Conservation (phyloP, 37 sponge, comb jelly and placozoan genomes). For the Chondrilla cf. caribensis region DNA sequence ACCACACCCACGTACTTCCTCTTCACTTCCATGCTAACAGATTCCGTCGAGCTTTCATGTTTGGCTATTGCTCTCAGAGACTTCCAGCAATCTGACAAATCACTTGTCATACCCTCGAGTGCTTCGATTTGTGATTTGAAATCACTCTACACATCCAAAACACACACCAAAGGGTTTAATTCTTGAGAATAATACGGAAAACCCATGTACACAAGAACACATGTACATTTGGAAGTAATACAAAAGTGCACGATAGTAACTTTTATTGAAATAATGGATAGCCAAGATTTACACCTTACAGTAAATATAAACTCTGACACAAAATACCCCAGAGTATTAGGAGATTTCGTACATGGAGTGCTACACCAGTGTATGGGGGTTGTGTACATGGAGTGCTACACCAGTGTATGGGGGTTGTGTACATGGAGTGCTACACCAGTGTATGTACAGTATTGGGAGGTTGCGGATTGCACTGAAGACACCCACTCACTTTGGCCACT, state of each 20-base stretch:
- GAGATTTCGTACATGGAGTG: too few species aligned
- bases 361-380: not conserved
- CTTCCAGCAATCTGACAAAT: constrained; percentile 72
- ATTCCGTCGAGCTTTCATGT: constrained; percentile 73
- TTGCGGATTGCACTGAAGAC: too few species aligned
- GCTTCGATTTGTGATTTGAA: constrained; percentile 31
- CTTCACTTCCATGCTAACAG: constrained; percentile 76
- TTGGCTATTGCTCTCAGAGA: constrained; percentile 79
- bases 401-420: not conserved
- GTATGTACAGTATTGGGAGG: too few species aligned
- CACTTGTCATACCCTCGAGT: constrained; percentile 50
- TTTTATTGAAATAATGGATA: too few species aligned
- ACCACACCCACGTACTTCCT: constrained; percentile 56
- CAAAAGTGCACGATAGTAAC: too few species aligned
- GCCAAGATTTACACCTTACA: too few species aligned
- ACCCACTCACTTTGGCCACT: constrained; percentile 65
- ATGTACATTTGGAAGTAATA: not conserved
- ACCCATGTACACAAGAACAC: too few species aligned
- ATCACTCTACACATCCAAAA: constrained; percentile 52
- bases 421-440: not conserved
- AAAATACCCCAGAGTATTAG: too few species aligned
- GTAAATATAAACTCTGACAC: not conserved
- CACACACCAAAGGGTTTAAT: not conserved
- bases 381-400: not conserved
- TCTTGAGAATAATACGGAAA: too few species aligned